Conservation (phyloP, 1,140 invertebrate genomes). For the Rhysida immarginata region DNA sequence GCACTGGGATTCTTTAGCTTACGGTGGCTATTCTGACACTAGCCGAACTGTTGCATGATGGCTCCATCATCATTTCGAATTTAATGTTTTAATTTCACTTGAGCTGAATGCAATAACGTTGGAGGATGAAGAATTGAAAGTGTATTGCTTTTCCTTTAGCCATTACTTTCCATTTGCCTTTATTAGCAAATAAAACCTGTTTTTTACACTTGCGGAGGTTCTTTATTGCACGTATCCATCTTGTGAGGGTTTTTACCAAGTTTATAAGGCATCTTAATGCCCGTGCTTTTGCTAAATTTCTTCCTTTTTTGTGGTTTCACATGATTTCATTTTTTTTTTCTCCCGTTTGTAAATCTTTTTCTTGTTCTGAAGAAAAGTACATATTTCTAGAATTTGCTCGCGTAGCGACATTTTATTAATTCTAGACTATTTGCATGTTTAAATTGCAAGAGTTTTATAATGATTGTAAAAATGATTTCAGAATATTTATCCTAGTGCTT, state of each 20-base stretch:
- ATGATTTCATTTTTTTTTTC: not conserved
- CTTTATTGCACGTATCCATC: not conserved
- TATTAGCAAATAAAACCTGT: slow-evolving; percentile 4
- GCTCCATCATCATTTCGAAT: slow-evolving; percentile 5
- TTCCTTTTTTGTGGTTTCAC: not conserved
- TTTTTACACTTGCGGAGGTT: not conserved
- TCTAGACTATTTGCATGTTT: too few relatives aligned
- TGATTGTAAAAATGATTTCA: too few relatives aligned
- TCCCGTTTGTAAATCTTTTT: not conserved
- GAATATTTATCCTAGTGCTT: too few relatives aligned
- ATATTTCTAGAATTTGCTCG: too few relatives aligned
- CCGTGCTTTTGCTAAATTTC: too few relatives aligned
- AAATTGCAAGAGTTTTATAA: too few relatives aligned
- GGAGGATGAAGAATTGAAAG: not conserved
- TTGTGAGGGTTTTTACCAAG: too few relatives aligned
- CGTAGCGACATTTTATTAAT: too few relatives aligned
- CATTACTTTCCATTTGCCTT: slow-evolving; percentile 7
- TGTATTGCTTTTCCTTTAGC: slow-evolving; percentile 2
- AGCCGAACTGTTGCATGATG: slow-evolving; percentile 1
- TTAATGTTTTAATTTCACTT: slow-evolving; percentile 5
- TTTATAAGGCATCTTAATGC: too few relatives aligned
- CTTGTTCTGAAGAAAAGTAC: not conserved
- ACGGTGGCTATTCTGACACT: not conserved
- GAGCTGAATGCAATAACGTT: slow-evolving; percentile 6
- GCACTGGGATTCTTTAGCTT: not conserved